Base-by-base conservation (phyloP, 1,140 invertebrate genomes). In the Platyscapa corneri region DNA sequence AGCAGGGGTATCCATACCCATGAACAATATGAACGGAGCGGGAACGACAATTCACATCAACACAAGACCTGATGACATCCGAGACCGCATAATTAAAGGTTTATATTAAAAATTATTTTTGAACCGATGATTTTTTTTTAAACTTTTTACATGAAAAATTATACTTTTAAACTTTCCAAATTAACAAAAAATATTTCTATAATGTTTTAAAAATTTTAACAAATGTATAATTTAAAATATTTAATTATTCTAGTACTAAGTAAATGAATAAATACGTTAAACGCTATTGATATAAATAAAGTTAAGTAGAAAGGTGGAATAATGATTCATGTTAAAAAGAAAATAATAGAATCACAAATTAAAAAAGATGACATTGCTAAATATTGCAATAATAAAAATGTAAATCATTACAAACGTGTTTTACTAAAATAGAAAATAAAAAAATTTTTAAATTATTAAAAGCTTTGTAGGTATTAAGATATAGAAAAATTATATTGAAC, bases 1-100 rank as follows among this genome's bases (percentile, higher is more conserved):
- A 1, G 53, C 79, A 20, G 89, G 90, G 67, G 90, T 90, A 88
- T 90, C 90, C 20, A 80, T 91, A 84, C 90, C 90, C 37, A 89
- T 92, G 90, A 86, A 89, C 56, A 91, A 86, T 72, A 86, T 91
- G 72, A 91, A 91, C 77, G 88, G 89, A 27, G 91, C 89, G 30
- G 89, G 89, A 30, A 88, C 90, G 34, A 88, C 89, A 34, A 86
- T 91, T 60, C 90, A 88, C 32, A 88, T 92, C 67, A 92, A 92
- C 75, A 86, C 88, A 42, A 87, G 90, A 8, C 91, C 91, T 0
- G 91, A 92, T 65, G 91, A 92, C 65, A 92, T 92, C 65, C 88
- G 90, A 39, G 91, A 89, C 32, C 90, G 91, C 10, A 88, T 91
- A 53, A 89, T 91, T 32, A 90, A 90, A 82, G 89, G 91, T 92